Base-by-base conservation (phyloP, 2,113 vertebrate species). In the Labrus mixtus region DNA sequence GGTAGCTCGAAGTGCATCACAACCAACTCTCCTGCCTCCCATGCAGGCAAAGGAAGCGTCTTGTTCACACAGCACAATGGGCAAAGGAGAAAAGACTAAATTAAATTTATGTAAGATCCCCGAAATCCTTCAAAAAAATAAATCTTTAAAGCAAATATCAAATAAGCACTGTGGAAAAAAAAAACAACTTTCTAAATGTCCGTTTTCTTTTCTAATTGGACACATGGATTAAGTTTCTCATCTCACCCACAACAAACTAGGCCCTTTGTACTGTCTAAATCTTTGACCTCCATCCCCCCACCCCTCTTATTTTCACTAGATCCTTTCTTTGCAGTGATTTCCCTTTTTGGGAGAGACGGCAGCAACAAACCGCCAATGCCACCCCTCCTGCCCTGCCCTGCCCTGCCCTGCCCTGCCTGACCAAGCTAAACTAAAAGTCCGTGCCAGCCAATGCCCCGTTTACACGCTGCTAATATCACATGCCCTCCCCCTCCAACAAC, bases 321-420 rank as follows among this genome's bases (percentile, higher is more conserved):
- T 90, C 84, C 91, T 93, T 88, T 91, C 89, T 89, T 89, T 69
- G 81, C 90, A 88, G 81, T 86, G 81, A 90, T 82, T 81, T 78
- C 78, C 81, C 75, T 79, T 82, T 89, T 78, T 73, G 79, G 89
- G 63, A 85, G 83, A 78, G 82, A 90, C 61, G 70, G 88, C 79
- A 87, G 79, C 92, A 90, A 86, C 86, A 86, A 85, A 78, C 57
- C 60, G 68, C 60, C 63, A 64, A 43, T 68, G 56, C 81, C 63
- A 36, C 78, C 60, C 69, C 79, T 81, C 73, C 88, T 62, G 66
- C 82, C 73, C 66, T 50, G 46, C 46, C 46, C 46, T 48, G 36
- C 36, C 36, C 36, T 37, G 10, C 10, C 39, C 39, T 41, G 39
- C 11, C 39, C 29, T 33, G 46, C 46, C 46, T 48, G 48, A 50